These are phyloP conservation scores for Centrocercus urophasianus DNA, from an alignment of 2,113 vertebrate species.

Conservation along the genomic window DNA sequence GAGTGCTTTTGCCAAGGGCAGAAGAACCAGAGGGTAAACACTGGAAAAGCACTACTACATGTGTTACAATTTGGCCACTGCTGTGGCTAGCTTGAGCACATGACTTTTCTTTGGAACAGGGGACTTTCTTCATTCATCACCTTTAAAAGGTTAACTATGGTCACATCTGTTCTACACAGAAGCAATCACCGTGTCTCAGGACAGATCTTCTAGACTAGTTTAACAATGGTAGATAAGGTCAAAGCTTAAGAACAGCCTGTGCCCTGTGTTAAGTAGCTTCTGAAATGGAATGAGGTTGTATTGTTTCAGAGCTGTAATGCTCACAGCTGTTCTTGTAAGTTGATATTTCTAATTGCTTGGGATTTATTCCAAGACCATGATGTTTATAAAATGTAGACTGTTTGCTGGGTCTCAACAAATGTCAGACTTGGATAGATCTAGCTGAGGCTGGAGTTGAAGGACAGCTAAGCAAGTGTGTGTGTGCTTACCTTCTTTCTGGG, in stretches of 20 bases:
- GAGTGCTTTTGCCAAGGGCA: neutral
- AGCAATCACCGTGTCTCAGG: neutral
- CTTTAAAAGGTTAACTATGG: neutral
- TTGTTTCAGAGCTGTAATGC: neutral
- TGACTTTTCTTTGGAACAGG: neutral
- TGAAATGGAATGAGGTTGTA: neutral
- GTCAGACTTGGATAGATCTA: neutral
- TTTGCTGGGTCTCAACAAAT: neutral
- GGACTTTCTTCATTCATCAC: neutral
- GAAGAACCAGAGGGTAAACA: neutral
- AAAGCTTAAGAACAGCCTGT: rapidly evolving
- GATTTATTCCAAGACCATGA: neutral
- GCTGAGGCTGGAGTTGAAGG: neutral
- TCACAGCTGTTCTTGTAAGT: neutral
- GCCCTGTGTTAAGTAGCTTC: neutral
- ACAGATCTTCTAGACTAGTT: neutral
- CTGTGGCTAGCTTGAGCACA: neutral
- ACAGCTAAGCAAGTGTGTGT: neutral
- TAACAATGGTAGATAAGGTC: neutral
- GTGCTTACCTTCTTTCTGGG: neutral
- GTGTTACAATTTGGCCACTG: neutral
- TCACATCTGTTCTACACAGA: neutral
- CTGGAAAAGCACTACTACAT: neutral
- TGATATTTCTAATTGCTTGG: neutral
- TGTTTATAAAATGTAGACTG: neutral